A percentile compares a stretch with the other conserved stretches of the same genome.
Conservation (phyloP, 2,888 invertebrate genomes). For the Abrostola triplasia region DNA sequence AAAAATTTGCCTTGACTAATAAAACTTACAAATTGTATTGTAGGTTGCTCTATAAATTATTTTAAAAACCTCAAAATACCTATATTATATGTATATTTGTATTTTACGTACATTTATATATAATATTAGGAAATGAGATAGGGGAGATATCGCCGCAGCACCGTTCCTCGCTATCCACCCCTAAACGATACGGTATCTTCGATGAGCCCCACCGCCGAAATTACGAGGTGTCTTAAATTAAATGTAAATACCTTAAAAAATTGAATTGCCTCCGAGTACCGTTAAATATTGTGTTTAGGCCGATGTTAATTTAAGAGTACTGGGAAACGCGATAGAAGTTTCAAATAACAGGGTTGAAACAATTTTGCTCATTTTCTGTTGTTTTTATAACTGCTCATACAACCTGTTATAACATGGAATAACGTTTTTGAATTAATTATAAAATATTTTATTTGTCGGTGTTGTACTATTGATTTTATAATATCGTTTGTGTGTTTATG, state of each 20-base stretch:
- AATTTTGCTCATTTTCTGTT: conserved; percentile 27
- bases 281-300: conserved; percentile 39
- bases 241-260: conserved; percentile 68
- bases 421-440: no score
- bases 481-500: not conserved
- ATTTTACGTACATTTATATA: not conserved
- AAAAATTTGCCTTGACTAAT: no score
- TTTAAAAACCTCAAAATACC: no score
- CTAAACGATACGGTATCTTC: conserved; percentile 45
- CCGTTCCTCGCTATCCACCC: conserved; percentile 27
- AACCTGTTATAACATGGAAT: not conserved
- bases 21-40: no score
- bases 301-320: conserved; percentile 55
- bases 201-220: conserved; percentile 34
- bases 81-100: no score
- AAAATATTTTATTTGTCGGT: not conserved
- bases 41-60: no score
- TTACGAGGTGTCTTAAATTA: conserved; percentile 58
- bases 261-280: conserved; percentile 56
- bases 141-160: conserved; percentile 15
- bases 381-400: conserved; percentile 20
- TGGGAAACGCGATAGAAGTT: conserved; percentile 31
- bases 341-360: conserved; percentile 12
- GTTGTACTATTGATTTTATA: not conserved
- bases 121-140: not conserved